Base-by-base conservation (phyloP, 2,888 invertebrate genomes). In the Cataglyphis rosenhaueri region DNA sequence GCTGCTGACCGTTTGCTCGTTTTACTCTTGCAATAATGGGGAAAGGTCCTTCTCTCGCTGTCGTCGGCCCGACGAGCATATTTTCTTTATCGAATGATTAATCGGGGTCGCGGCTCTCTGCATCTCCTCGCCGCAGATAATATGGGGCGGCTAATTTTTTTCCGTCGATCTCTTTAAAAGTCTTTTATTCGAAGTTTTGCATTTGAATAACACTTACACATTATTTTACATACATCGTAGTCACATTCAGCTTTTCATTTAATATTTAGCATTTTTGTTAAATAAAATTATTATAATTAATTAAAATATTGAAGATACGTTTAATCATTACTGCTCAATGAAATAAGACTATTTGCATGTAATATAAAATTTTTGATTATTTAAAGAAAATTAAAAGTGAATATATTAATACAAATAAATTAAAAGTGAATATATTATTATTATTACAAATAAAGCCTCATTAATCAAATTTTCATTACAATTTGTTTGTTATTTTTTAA, bases 21-120 rank as follows among this genome's bases (percentile, higher is more conserved):
- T 61, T 74, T 41, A 48, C 48, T 85, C 73, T 83, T 85, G 85
- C 44, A 82, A 70, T 35, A 79, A 68, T 65, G 65, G 76, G 68
- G 52, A 68, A 62, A 76, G 74, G 25, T 64, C 82, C 76, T 61
- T 65, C 62, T 38, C 5, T 71, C 18, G 38, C 18, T 32, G 41
- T 57, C 52, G 68, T 78, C 55, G 62, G n/a, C 59, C 44, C 21
- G 78, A 78, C 25, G 61, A 81, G 82, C 71, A 83, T 89, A 86
- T 90, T 90, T 89, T 85, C 86, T 81, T 79, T 75, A 64, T 44
- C 48, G 78, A 76, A 70, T 89, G 89, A 91, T 90, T 90, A 86
- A 90, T 91, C 87, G 92, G 87, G 91, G 90, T 91, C 92, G 88
- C 65, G 86, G 84, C 87, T 82, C 87, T 82, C 68, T 59, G 78